phyloP scores from a whole-genome alignment of 1,140 invertebrate genomes.

The Orchestia grillus region DNA sequence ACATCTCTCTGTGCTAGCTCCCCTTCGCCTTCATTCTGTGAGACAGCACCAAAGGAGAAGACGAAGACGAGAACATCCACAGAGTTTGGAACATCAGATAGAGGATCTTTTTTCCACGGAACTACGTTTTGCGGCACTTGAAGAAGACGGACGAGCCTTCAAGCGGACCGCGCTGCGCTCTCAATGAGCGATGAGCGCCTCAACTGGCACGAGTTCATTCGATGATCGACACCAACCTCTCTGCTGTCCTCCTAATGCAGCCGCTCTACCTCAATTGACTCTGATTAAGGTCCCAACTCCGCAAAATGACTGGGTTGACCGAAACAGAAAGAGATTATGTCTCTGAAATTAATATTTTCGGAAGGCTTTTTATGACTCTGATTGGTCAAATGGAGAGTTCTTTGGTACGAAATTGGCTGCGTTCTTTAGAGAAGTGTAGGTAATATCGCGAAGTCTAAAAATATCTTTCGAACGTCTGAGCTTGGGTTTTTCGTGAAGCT shows the following conservation, averaged over 20 bases:
- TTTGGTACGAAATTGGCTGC: background rate
- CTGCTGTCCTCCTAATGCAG: background rate
- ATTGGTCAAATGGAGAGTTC: background rate
- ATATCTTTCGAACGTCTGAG: background rate
- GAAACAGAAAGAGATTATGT: background rate
- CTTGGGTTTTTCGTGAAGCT: background rate
- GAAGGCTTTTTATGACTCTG: background rate
- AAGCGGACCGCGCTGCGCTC: background rate
- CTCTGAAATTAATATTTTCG: background rate
- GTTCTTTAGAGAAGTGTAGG: background rate
- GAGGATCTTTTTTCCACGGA: background rate
- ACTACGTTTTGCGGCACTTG: conserved; percentile 37
- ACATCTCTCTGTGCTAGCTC: background rate
- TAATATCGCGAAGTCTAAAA: background rate
- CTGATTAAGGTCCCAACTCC: background rate
- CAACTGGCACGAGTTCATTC: background rate
- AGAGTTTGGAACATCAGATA: conserved; percentile 38
- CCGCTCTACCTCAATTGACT: background rate
- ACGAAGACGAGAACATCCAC: background rate
- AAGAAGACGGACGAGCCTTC: conserved; percentile 40
- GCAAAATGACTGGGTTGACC: background rate
- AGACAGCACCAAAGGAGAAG: background rate
- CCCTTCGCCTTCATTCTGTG: background rate
- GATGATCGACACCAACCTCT: conserved; percentile 26
- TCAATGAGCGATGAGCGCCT: background rate